Conservation (phyloP, 2,797 vertebrate genomes). For the Semotilus atromaculatus region DNA sequence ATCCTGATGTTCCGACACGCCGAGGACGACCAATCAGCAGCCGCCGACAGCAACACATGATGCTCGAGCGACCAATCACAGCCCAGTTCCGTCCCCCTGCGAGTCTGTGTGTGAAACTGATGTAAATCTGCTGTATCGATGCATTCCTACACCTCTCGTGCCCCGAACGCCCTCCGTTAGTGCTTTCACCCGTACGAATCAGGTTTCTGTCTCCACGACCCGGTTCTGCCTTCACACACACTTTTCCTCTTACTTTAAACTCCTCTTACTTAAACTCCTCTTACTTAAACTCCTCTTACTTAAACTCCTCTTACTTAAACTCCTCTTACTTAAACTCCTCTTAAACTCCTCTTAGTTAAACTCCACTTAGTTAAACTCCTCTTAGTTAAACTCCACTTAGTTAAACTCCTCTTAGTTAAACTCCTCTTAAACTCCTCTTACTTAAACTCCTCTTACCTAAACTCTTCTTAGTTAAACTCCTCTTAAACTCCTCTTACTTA, state of each 20-base stretch:
- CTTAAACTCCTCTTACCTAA: too few relatives aligned
- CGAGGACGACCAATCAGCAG: conserved; percentile 68
- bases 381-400: too few relatives aligned
- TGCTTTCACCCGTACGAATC: conserved; percentile 16
- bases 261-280: too few relatives aligned
- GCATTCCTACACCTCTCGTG: conserved; percentile 57
- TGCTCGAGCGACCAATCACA: background rate
- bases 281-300: too few relatives aligned
- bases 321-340: too few relatives aligned
- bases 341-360: background rate
- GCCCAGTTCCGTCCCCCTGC: background rate
- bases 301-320: too few relatives aligned
- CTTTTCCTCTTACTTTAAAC: too few relatives aligned
- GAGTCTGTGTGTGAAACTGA: conserved; percentile 44
- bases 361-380: background rate
- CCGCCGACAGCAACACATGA: conserved; percentile 46
- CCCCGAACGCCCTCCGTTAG: conserved; percentile 27
- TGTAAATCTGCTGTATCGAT: conserved; percentile 50
- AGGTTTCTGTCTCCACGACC: conserved; percentile 42
- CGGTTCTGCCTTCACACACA: conserved; percentile 48
- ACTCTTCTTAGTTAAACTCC: too few relatives aligned
- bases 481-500: too few relatives aligned
- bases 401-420: too few relatives aligned
- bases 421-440: too few relatives aligned
- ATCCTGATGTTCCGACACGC: conserved; percentile 90